Conservation (phyloP, 2,888 invertebrate genomes). For the Dastarcus helophoroides region DNA sequence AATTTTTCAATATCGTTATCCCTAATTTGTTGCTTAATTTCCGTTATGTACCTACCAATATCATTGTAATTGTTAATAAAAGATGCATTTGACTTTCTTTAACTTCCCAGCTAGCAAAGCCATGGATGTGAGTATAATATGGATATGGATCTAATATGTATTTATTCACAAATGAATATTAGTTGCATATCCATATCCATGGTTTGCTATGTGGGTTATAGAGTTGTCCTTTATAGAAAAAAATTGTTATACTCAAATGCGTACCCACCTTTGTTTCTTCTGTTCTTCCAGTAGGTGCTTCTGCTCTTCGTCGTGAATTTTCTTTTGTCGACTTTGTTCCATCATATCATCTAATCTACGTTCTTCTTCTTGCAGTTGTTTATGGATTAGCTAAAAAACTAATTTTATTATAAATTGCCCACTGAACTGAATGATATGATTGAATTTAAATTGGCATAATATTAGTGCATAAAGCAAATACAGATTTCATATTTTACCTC, state of each 20-base stretch:
- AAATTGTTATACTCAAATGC: slow-evolving; percentile 9
- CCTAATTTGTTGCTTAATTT: slow-evolving; percentile 39
- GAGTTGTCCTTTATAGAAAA: no score
- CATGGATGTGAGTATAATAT: no score
- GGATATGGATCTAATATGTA: no score
- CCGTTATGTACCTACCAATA: slow-evolving; percentile 22
- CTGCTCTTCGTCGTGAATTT: slow-evolving; percentile 43
- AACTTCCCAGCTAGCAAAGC: no score
- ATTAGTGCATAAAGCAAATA: no score
- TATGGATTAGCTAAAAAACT: slow-evolving; percentile 38
- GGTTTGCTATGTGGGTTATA: no score
- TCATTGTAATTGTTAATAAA: no score
- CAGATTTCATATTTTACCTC: no score
- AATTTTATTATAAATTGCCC: slow-evolving; percentile 5
- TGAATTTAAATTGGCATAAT: no score
- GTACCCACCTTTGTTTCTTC: slow-evolving; percentile 20
- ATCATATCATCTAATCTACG: slow-evolving; percentile 54
- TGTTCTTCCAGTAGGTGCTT: slow-evolving; percentile 34
- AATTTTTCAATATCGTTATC: slow-evolving; percentile 42
- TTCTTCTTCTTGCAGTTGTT: slow-evolving; percentile 46
- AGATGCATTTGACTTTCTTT: slow-evolving; percentile 1
- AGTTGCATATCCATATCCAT: no score
- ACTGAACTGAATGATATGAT: no score
- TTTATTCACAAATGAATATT: no score
- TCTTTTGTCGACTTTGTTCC: slow-evolving; percentile 53